A percentile compares a stretch with the other conserved stretches of the same genome.
Conservation (phyloP, 2,113 vertebrate genomes). For the Mirounga angustirostris region DNA sequence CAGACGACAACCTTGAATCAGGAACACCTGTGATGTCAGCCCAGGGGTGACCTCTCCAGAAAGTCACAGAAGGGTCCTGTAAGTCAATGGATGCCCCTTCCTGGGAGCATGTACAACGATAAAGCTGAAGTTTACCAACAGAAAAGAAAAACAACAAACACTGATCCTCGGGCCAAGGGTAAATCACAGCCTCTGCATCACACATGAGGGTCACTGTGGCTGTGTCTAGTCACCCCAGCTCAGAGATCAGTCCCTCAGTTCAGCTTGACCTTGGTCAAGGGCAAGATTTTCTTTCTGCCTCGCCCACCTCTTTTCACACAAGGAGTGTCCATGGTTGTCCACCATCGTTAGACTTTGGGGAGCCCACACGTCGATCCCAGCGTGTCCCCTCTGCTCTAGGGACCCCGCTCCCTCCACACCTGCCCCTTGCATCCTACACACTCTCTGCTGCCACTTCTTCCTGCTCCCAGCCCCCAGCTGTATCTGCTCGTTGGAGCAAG, state of each 20-base stretch:
- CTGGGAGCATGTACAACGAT: too few relatives aligned
- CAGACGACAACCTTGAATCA: not conserved
- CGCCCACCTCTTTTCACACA: not conserved
- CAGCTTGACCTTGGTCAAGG: not conserved
- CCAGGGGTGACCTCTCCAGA: not conserved
- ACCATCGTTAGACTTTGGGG: not conserved
- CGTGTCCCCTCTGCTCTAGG: not conserved
- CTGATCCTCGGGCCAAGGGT: not conserved
- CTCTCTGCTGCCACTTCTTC: too few relatives aligned
- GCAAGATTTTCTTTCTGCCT: not conserved
- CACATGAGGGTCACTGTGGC: too few relatives aligned
- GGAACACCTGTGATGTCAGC: not conserved
- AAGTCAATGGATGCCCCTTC: not conserved
- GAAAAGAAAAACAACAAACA: not conserved
- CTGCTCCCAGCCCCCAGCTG: not conserved
- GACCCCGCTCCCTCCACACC: not conserved
- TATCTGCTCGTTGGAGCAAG: not conserved
- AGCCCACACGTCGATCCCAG: not conserved
- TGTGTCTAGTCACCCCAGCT: not conserved
- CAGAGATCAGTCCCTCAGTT: not conserved
- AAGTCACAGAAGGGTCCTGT: too few relatives aligned
- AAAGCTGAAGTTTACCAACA: not conserved
- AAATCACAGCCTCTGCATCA: not conserved
- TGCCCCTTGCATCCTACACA: not conserved
- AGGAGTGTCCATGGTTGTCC: not conserved